These are phyloP conservation scores for Drosophila colorata DNA, from an alignment of 2,888 invertebrate genomes.

Conservation along the genomic window DNA sequence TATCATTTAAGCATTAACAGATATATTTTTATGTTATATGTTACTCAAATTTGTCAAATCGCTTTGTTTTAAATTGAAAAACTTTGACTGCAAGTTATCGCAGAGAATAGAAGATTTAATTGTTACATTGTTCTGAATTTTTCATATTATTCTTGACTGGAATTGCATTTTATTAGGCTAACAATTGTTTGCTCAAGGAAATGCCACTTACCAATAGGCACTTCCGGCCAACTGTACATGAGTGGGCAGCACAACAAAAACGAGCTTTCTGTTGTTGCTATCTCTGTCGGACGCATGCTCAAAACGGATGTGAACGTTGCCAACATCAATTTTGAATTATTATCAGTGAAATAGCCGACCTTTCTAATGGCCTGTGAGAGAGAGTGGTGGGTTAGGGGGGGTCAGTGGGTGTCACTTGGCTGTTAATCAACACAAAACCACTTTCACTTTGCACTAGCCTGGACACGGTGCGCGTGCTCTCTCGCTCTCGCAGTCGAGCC, in stretches of 20 bases:
- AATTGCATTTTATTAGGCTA: slow-evolving; percentile 29
- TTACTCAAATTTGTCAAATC: too few species aligned
- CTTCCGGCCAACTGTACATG: slow-evolving; percentile 57
- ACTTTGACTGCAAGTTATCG: too few species aligned
- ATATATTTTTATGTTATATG: too few species aligned
- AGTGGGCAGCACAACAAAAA: slow-evolving; percentile 15
- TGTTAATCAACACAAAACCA: slow-evolving; percentile 72
- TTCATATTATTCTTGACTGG: background rate
- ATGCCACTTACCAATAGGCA: slow-evolving; percentile 53
- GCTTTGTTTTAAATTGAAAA: too few species aligned
- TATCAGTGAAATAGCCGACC: slow-evolving; percentile 77
- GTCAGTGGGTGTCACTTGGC: slow-evolving; percentile 13
- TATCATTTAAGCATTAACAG: too few species aligned
- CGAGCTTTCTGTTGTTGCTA: slow-evolving; percentile 12
- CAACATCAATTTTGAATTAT: slow-evolving; percentile 59
- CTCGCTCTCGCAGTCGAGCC: slow-evolving; percentile 19
- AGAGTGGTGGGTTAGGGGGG: slow-evolving; percentile 20
- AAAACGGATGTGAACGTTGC: slow-evolving; percentile 57
- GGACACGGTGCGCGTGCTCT: slow-evolving; percentile 48
- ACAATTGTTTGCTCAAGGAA: slow-evolving; percentile 50
- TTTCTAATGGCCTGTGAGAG: slow-evolving; percentile 47
- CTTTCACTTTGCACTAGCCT: slow-evolving; percentile 67
- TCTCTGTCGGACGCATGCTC: slow-evolving; percentile 23
- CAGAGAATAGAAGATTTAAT: background rate
- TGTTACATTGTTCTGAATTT: background rate